A percentile compares a stretch with the other conserved stretches of the same genome.
phyloP scores from a whole-genome alignment of 2,888 invertebrate species.

The Schizotus pectinicornis region DNA sequence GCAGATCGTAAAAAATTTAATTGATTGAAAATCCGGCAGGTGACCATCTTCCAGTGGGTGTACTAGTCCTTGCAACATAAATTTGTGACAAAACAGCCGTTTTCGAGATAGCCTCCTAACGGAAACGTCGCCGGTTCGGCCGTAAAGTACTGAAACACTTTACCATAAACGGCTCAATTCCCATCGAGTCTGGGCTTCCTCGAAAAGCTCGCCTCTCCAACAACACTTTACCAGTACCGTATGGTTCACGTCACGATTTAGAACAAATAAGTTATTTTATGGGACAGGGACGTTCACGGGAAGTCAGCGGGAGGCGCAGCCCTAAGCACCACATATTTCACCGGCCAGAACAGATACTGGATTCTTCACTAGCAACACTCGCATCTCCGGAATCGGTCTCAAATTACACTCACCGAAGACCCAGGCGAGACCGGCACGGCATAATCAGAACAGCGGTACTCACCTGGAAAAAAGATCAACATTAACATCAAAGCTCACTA shows the following conservation, averaged over 20 bases:
- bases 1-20: conserved; percentile 22
- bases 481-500: too few species aligned
- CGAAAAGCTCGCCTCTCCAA: conserved; percentile 27
- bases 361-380: conserved; percentile 6
- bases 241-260: conserved; percentile 36
- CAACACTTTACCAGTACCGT: conserved; percentile 32
- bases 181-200: conserved; percentile 18
- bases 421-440: too few species aligned
- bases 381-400: background rate
- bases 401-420: too few species aligned
- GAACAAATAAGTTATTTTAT: conserved; percentile 33
- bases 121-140: too few species aligned
- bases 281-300: conserved; percentile 18
- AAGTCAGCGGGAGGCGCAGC: conserved; percentile 26
- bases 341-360: conserved; percentile 15
- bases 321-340: conserved; percentile 27
- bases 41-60: conserved; percentile 22
- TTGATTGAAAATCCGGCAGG: conserved; percentile 23
- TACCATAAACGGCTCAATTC: conserved; percentile 19
- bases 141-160: conserved; percentile 9
- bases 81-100: background rate
- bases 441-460: background rate
- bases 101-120: too few species aligned
- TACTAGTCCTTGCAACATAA: conserved; percentile 9
- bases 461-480: conserved; percentile 7